Evolutionary conservation across 2,888 invertebrate species (phyloP), one percentile per base, ranked within the genome.

Genomic region (Branchipolynoe longqiensis): DNA sequence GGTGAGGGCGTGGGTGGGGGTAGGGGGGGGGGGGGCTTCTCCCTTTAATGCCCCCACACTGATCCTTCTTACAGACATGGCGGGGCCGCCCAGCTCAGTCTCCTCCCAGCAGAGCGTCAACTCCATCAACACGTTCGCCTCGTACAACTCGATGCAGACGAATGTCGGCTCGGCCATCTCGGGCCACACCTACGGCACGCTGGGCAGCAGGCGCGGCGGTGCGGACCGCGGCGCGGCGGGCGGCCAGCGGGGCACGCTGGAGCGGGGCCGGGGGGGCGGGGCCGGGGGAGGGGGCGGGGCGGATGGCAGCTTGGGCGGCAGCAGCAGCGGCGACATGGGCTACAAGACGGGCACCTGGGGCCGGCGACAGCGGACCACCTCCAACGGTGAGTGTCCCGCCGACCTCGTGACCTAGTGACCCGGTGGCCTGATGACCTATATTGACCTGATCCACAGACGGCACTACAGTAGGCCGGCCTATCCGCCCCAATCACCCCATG

Each of bases 271-370:
- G 2, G 54, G 78, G 18, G 48, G 78, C 28, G 48, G 41, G 1
- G 48, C 54, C 3, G 78, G 78, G 48, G 54, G 78, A 2, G 48
- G 78, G 41, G 78, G 41, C 0, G 78, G 78, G 31, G 38, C 33
- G 18, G 69, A 33, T 1, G 38, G 69, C 38, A 69, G 69, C 38
- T 14, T 38, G 12, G 78, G 78, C 0, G 31, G 31, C 54, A 78
- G 78, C 78, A 78, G 78, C 54, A 78, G 54, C 28, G 78, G 78
- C 28, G 78, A 78, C 78, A 78, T 78, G 78, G 78, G 78, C 12
- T 78, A 78, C 54, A 78, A 78, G 54, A 78, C 78, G 3, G 78
- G 78, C n/a, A 78, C 78, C 12, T 78, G 78, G 78, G 78, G 78
- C 28, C 2, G 78, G 22, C 25, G 78, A 33, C 41, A 54, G 31